phyloP scores from a whole-genome alignment of 1,140 invertebrate genomes.

The Drosophila pandora region DNA sequence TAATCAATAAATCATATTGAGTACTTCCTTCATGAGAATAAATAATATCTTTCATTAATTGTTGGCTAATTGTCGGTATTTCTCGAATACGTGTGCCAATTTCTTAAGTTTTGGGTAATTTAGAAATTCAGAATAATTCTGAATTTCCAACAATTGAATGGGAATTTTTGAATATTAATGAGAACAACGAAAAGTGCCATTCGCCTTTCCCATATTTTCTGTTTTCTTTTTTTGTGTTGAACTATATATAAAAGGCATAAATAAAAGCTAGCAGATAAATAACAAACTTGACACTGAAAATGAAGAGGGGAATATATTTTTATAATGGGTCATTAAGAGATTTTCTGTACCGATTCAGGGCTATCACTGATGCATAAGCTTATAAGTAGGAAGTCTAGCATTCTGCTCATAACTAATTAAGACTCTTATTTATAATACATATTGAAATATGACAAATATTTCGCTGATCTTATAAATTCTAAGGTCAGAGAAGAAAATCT shows the following conservation, averaged over 20 bases:
- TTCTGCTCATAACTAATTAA: slow-evolving; percentile 14
- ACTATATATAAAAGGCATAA: slow-evolving; percentile 20
- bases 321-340: slow-evolving; percentile 63
- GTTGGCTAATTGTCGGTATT: slow-evolving; percentile 45
- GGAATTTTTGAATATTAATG: background rate
- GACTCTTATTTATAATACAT: slow-evolving; percentile 8
- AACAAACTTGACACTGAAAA: slow-evolving; percentile 73
- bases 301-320: slow-evolving; percentile 36
- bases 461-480: background rate
- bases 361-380: slow-evolving; percentile 39
- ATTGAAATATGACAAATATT: slow-evolving; percentile 1
- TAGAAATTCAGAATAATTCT: slow-evolving; percentile 7
- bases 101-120: background rate
- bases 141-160: slow-evolving; percentile 28
- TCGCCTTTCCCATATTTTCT: slow-evolving; percentile 4
- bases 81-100: background rate
- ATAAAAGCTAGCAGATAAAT: slow-evolving; percentile 65
- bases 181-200: slow-evolving; percentile 9
- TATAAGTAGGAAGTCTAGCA: slow-evolving; percentile 48
- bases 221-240: slow-evolving; percentile 4
- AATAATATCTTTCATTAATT: slow-evolving; percentile 30
- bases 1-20: background rate
- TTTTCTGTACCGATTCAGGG: slow-evolving; percentile 49
- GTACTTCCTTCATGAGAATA: background rate
- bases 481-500: background rate